Evolutionary conservation across 1,140 invertebrate genomes (phyloP), one percentile per base, ranked within the genome.

Genomic region (Hylyphantes graminicola): DNA sequence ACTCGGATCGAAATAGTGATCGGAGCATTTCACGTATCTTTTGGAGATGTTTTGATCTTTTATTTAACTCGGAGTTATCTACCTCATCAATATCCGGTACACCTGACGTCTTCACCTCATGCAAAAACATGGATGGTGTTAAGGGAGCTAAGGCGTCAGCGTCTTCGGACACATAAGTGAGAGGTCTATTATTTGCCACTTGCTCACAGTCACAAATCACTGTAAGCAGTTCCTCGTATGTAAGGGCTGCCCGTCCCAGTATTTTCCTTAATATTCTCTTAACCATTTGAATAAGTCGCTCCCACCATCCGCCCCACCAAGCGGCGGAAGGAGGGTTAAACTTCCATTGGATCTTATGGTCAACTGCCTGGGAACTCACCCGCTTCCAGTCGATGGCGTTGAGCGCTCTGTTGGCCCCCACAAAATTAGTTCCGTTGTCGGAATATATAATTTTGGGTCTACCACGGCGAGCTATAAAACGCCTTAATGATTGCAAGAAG

Each of bases 401-500:
- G 5, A 72, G 12, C 51, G n/a, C 2, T 19, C n/a, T 72, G 5
- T 17, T 9, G 8, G 48, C 48, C 13, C 48, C 51, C 10, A 15
- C 54, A n/a, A 72, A 70, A 70, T 53, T n/a, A 6, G 12, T 70
- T 8, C 51, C 12, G 17, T 51, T 72, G 17, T 51, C 68, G 13
- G 51, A 72, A 54, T 72, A 51, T 0, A 53, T 2, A 12, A 17
- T 51, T 50, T 13, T 51, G 17, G 68, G 51, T 51, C 48, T 51
- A 53, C 12, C 68, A 17, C 0, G 68, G 0, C 68, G 21, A 35
- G 21, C 6, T 15, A n/a, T 13, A n/a, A 17, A 15, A 72, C 54
- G 50, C n/a, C 51, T 72, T 72, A 72, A 53, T 17, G 12, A 51
- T n/a, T 72, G 68, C 7, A 72, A 7, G 53, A 72, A 72, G 17